Evolutionary conservation across 30 jellyfish, hydroid and myxozoan genomes (phyloP), one percentile per base, ranked within the genome.

Genomic region (Nemopilema nomurai): DNA sequence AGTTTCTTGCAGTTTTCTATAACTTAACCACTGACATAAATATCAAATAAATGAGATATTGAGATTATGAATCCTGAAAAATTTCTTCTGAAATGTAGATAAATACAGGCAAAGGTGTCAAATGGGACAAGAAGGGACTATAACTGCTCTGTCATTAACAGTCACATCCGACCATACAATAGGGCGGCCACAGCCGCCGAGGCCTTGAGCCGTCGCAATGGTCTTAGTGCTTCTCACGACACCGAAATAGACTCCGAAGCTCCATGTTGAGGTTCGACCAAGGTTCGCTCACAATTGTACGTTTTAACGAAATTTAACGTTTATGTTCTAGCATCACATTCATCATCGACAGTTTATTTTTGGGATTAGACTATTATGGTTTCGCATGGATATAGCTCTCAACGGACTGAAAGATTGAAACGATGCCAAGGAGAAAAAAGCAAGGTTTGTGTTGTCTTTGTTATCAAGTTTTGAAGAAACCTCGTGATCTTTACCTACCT

Each of bases 371-470:
- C 23, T 83, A 21, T n/a, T 57, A 51, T 57, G 86, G 62, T 83
- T 83, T 52, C 82, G 33, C 82, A 84, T 84, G 87, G 93, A 78
- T 52, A 22, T 63, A 33, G 70, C 20, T 33, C 19, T 73, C 77
- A 16, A 29, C 18, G 51, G 29, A 52, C 63, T 68, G 24, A 21
- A 33, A 71, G 29, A 18, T 28, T 49, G 77, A 41, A 74, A 76
- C 68, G 24, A 84, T 84, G 93, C 93, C 93, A 77, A 84, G 93
- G 87, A 72, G 85, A 84, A 84, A 74, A 65, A 84, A 84, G 87
- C 93, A 74, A 84, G 93, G 93, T 84, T 73, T 28, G 93, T 84
- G 26, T 25, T 53, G 29, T 50, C 85, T 84, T 84, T 84, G 93
- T 62, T 74, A 74, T 26, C 4, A 65, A n/a, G 31, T 64, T 79